Evolutionary conservation across 2,888 invertebrate species (phyloP), one percentile per base, ranked within the genome.

Genomic region (Eristalis arbustorum): DNA sequence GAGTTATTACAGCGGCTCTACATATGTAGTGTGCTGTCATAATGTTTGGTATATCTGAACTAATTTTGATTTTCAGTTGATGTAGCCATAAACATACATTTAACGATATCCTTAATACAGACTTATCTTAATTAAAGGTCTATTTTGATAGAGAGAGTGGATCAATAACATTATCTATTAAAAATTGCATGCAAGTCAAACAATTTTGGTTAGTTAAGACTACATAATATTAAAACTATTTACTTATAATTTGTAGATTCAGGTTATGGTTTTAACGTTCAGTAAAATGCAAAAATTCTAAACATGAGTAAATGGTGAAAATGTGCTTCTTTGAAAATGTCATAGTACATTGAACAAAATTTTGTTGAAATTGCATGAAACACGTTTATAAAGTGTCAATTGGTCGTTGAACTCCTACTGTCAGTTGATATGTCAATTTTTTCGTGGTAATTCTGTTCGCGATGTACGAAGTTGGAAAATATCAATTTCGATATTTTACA

Each of bases 321-420:
- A 37, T 37, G 37, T 37, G 37, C 37, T 13, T 37, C 37, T 2
- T 13, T 37, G 13, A 37, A 37, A 37, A 42, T 4, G 14, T 14
- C 6, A n/a, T n/a, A 42, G 13, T 13, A 23, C 5, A 40, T 40
- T 23, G 40, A n/a, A 25, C 23, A 23, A 40, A n/a, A 18, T 67
- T 28, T n/a, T 8, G 18, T 4, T 49, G 8, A 22, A 3, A 11
- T 49, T 10, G n/a, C 28, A 49, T 31, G 10, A 28, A 34, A 28
- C 66, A 34, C 40, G 23, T n/a, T 28, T 40, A 31, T 14, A n/a
- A 23, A 37, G 14, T 67, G 75, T 31, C 67, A 67, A 37, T n/a
- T n/a, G 40, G 75, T 75, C 75, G 34, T 61, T 28, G 62, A 40
- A 67, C 14, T 69, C 6, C 14, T 69, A 14, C 22, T 77, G 76